Evolutionary conservation across 2,888 invertebrate genomes (phyloP), one percentile per base, ranked within the genome.

Genomic region (Drosophila incognita): DNA sequence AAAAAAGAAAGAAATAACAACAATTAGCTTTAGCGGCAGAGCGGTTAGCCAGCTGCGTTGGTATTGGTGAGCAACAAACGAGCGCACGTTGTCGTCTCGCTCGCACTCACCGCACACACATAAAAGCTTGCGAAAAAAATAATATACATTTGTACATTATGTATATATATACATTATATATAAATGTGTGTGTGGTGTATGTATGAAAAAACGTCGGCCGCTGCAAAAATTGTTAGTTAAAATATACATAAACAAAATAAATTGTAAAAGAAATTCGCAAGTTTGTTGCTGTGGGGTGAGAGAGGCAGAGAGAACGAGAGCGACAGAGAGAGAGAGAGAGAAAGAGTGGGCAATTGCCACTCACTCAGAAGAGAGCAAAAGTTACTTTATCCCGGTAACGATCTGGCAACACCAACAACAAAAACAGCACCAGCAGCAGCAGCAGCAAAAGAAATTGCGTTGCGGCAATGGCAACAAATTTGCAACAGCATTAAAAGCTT

Each of bases 351-450:
- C 46, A 46, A 53, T 53, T 57, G 29, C 48, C 63, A 59, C 60
- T 48, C 29, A 27, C 64, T 46, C 46, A 24, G 24, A 46, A 54
- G 61, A 79, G 82, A 72, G 84, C 69, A 76, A 75, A 82, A 71
- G 74, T 81, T 81, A 82, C 82, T 82, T 80, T 79, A 75, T 79
- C 80, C 80, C 80, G 76, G 76, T 74, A 81, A 70, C 85, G 84
- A 83, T 87, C 87, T 87, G 87, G 87, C 87, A 84, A 74, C 84
- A 84, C 82, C 77, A 80, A 83, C 84, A 84, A 85, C 87, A 85
- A 74, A 85, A 85, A 62, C 82, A 73, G 60, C 76, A 70, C 53
- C 58, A 62, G 60, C 60, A 63, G 57, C 63, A 63, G 57, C 63
- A 72, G 60, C 67, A 66, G 71, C 69, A 76, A 80, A 79, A 80